These are phyloP conservation scores for Phalloptychus januarius DNA, from an alignment of 2,797 vertebrate genomes.

Conservation along the genomic window DNA sequence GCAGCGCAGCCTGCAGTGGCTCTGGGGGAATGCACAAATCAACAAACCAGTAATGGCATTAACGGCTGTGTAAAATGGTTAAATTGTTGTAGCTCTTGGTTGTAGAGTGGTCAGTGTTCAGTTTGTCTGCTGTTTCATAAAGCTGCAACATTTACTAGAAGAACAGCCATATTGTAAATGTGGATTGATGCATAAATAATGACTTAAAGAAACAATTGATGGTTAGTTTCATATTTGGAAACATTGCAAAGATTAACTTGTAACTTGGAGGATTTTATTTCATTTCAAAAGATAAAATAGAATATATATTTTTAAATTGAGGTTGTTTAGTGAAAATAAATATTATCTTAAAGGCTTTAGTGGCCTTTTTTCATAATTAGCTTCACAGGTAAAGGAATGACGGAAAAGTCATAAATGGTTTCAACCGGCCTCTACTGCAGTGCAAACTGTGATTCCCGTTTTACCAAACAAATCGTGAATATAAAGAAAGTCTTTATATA, in stretches of 20 bases:
- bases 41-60: conserved; percentile 27
- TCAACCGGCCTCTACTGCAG: background rate
- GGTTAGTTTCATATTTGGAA: background rate
- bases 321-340: no score
- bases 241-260: background rate
- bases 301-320: background rate
- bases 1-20: conserved; percentile 24
- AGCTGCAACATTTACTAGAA: conserved; percentile 13
- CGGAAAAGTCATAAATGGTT: background rate
- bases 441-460: background rate
- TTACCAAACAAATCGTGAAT: background rate
- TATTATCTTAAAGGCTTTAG: background rate
- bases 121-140: conserved; percentile 30
- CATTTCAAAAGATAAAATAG: background rate
- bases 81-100: conserved; percentile 27
- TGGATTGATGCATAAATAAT: conserved; percentile 1
- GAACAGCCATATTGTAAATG: background rate
- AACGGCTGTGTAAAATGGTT: conserved; percentile 36
- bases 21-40: conserved; percentile 36
- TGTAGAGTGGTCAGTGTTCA: conserved; percentile 26
- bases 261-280: background rate
- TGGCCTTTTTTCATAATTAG: background rate
- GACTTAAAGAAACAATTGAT: background rate
- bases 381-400: background rate
- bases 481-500: background rate